phyloP scores from a whole-genome alignment of 1,140 invertebrate species.

The Drosophila ercepeae region DNA sequence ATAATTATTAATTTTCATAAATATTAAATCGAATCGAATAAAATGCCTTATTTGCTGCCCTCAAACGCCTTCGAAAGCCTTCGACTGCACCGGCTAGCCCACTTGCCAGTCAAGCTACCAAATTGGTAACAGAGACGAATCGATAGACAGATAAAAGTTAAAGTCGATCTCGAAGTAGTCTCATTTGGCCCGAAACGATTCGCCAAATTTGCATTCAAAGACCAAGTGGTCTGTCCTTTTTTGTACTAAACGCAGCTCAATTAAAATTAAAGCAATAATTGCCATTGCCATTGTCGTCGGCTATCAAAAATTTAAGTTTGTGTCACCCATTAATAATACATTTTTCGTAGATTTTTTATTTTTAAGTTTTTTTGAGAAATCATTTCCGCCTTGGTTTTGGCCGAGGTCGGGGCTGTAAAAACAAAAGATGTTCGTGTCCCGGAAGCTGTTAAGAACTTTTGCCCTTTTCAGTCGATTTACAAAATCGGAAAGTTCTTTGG shows the following conservation, averaged over 20 bases:
- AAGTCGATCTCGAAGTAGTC: constrained; percentile 35
- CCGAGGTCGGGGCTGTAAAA: constrained; percentile 30
- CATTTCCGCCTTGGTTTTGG: constrained; percentile 29
- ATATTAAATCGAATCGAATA: constrained; percentile 49
- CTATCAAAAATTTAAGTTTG: constrained; percentile 40
- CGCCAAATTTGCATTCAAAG: constrained; percentile 49
- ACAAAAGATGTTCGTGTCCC: constrained; percentile 14
- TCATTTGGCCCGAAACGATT: constrained; percentile 38
- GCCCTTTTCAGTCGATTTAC: constrained; percentile 26
- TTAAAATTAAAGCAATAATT: constrained; percentile 59
- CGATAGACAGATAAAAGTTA: constrained; percentile 39
- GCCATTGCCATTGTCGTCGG: constrained; percentile 22
- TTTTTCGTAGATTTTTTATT: constrained; percentile 23
- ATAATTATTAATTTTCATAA: constrained; percentile 57
- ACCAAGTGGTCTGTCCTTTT: constrained; percentile 57
- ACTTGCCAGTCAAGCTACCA: constrained; percentile 40
- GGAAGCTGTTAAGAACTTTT: constrained; percentile 55
- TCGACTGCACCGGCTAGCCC: constrained; percentile 70
- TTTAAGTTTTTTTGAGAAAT: constrained; percentile 12
- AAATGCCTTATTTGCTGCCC: constrained; percentile 58
- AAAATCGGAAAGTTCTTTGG: constrained; percentile 27
- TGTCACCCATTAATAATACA: constrained; percentile 31
- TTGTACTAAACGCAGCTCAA: constrained; percentile 41
- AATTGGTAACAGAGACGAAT: constrained; percentile 40
- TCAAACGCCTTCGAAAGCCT: constrained; percentile 59